These are phyloP conservation scores for Dinomys branickii DNA, from an alignment of 2,113 vertebrate genomes.

Conservation along the genomic window DNA sequence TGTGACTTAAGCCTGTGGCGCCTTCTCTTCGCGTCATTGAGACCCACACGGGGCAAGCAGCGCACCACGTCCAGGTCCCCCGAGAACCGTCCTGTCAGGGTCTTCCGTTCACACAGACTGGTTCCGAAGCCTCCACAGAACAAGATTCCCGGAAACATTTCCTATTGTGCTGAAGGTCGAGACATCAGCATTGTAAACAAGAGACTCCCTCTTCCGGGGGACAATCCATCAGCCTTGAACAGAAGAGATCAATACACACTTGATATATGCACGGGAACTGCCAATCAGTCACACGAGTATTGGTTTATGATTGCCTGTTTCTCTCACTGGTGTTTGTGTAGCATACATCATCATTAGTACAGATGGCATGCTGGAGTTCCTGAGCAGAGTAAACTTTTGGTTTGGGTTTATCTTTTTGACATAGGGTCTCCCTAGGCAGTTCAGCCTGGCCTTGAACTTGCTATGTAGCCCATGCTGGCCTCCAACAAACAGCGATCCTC, in stretches of 20 bases:
- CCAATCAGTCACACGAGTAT: constrained; percentile 85
- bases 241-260: constrained; percentile 83
- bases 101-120: constrained; percentile 31
- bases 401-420: background rate
- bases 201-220: constrained; percentile 61
- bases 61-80: background rate
- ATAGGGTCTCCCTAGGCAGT: background rate
- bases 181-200: constrained; percentile 68
- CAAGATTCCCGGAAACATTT: constrained; percentile 46
- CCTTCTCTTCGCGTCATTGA: background rate
- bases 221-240: constrained; percentile 79
- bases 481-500: background rate
- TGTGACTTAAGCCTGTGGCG: background rate
- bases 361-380: constrained; percentile 77
- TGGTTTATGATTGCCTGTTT: constrained; percentile 87
- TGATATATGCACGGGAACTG: constrained; percentile 83
- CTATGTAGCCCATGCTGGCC: background rate
- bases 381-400: constrained; percentile 57
- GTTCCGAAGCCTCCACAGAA: constrained; percentile 10
- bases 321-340: constrained; percentile 81
- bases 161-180: constrained; percentile 10
- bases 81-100: constrained; percentile 39
- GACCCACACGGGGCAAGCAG: background rate
- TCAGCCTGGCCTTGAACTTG: background rate
- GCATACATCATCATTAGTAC: constrained; percentile 81